These are phyloP conservation scores for Chaetodon auriga DNA, from an alignment of 2,113 vertebrate genomes.

Conservation along the genomic window DNA sequence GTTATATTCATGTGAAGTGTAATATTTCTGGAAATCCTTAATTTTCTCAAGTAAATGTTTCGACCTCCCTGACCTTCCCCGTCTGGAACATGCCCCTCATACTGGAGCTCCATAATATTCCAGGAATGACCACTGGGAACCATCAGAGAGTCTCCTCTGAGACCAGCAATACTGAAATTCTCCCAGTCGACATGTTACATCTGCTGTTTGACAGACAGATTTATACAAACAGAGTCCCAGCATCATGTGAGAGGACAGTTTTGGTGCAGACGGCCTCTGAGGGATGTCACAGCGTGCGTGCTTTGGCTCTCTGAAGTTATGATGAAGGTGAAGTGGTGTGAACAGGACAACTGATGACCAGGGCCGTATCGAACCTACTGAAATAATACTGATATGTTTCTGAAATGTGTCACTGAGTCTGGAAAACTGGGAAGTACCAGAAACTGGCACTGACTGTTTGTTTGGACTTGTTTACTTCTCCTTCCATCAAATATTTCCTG, in stretches of 20 bases:
- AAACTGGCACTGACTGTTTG: background rate
- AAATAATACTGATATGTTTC: background rate
- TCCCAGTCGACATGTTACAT: constrained; percentile 34
- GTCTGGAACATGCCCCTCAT: constrained; percentile 17
- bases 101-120: constrained; percentile 8
- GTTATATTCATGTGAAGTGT: background rate
- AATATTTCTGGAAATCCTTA: constrained; percentile 3
- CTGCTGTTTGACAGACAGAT: constrained; percentile 41
- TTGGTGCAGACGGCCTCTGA: background rate
- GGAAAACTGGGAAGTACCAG: background rate
- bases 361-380: background rate
- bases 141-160: constrained; percentile 37
- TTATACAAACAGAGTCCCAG: constrained; percentile 30
- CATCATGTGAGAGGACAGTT: constrained; percentile 26
- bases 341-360: too few relatives aligned
- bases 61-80: background rate
- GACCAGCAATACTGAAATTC: constrained; percentile 44
- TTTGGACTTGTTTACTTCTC: background rate
- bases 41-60: background rate
- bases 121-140: constrained; percentile 63
- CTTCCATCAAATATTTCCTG: background rate
- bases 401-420: background rate
- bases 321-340: background rate
- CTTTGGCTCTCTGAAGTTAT: background rate
- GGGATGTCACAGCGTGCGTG: background rate